These are phyloP conservation scores for Leptopilina myrica DNA, from an alignment of 2,888 invertebrate species.

Conservation along the genomic window DNA sequence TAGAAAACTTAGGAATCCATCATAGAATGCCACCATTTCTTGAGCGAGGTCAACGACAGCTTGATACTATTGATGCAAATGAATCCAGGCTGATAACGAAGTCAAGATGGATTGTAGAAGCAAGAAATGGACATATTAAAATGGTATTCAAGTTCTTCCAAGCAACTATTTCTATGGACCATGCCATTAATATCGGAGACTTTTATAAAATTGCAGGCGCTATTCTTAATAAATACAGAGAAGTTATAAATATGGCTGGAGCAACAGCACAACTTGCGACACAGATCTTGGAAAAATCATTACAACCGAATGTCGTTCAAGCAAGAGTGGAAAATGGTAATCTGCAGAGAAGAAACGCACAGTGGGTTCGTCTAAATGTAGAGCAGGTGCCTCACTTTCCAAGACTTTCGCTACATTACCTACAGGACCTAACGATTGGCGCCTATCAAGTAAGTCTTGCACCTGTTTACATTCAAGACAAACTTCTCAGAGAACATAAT, in stretches of 20 bases:
- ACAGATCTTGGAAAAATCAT: slow-evolving; percentile 16
- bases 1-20: slow-evolving; percentile 31
- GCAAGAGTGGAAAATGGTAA: slow-evolving; percentile 40
- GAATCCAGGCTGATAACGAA: slow-evolving; percentile 45
- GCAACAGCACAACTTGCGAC: slow-evolving; percentile 36
- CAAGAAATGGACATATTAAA: slow-evolving; percentile 22
- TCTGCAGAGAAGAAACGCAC: slow-evolving; percentile 40
- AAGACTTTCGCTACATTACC: slow-evolving; percentile 28
- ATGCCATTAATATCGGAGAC: slow-evolving; percentile 39
- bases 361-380: neutral
- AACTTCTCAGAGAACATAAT: slow-evolving; percentile 36
- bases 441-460: slow-evolving; percentile 37
- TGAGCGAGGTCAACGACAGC: slow-evolving; percentile 23
- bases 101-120: neutral
- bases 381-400: slow-evolving; percentile 42
- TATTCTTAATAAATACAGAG: slow-evolving; percentile 44
- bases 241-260: slow-evolving; percentile 38
- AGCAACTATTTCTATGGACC: slow-evolving; percentile 26
- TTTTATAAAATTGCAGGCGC: slow-evolving; percentile 46
- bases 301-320: slow-evolving; percentile 43
- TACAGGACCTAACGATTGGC: slow-evolving; percentile 38
- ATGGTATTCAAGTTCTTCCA: slow-evolving; percentile 46
- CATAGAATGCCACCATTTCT: slow-evolving; percentile 42
- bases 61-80: slow-evolving; percentile 46
- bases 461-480: slow-evolving; percentile 28